A percentile compares a stretch with the other conserved stretches of the same genome.
phyloP scores from a whole-genome alignment of 2,888 invertebrate genomes.

The Latrodectus hesperus region DNA sequence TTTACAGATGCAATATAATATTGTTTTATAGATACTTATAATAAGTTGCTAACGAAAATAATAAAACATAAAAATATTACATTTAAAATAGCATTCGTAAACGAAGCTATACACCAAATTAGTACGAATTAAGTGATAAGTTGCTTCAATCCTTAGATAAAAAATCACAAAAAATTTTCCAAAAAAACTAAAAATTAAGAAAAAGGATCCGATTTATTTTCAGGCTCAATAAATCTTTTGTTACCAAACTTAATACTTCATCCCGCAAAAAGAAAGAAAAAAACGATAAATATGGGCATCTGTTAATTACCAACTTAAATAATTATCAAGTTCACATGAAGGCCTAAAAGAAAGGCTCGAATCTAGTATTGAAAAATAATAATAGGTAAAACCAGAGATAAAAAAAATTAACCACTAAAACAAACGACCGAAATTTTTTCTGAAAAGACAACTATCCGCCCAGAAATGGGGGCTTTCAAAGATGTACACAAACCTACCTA shows the following conservation, averaged over 20 bases:
- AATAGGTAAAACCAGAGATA: background rate
- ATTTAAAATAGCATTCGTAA: too few relatives aligned
- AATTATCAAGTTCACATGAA: slow-evolving; percentile 41
- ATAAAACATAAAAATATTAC: too few relatives aligned
- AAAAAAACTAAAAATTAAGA: too few relatives aligned
- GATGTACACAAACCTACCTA: slow-evolving; percentile 52
- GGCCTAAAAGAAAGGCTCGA: background rate
- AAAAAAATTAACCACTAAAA: slow-evolving; percentile 28
- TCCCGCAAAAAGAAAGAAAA: background rate
- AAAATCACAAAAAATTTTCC: too few relatives aligned
- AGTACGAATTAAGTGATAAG: too few relatives aligned
- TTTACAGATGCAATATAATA: too few relatives aligned
- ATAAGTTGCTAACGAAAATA: too few relatives aligned
- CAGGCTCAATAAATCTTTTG: too few relatives aligned
- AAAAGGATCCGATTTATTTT: background rate
- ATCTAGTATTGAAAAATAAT: background rate
- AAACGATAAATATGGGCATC: slow-evolving; percentile 50
- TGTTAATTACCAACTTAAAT: slow-evolving; percentile 48
- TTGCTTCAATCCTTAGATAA: too few relatives aligned
- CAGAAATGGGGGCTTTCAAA: slow-evolving; percentile 31
- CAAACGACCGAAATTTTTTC: slow-evolving; percentile 33
- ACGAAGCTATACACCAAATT: too few relatives aligned
- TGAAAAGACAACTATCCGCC: slow-evolving; percentile 40
- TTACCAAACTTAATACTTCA: too few relatives aligned
- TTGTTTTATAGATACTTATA: too few relatives aligned